Conservation (phyloP, 1,140 invertebrate genomes). For the Panagrolaimus sp. region DNA sequence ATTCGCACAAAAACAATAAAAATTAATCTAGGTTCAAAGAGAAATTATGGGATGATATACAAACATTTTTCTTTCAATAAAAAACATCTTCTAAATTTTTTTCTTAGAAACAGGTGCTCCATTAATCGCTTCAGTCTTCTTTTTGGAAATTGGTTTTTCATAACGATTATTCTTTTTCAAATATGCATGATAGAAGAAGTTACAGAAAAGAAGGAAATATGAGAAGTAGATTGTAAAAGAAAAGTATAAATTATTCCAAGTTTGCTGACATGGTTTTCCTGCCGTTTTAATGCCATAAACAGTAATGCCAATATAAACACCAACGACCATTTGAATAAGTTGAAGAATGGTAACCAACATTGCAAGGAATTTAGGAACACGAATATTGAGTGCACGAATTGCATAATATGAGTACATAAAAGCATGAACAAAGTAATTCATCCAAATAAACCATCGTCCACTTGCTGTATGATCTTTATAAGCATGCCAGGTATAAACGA, state of each 20-base stretch:
- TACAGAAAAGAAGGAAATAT: slow-evolving; percentile 63
- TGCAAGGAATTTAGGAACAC: slow-evolving; percentile 74
- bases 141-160: not conserved
- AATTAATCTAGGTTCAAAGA: no score
- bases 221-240: slow-evolving; percentile 85
- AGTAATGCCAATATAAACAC: slow-evolving; percentile 81
- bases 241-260: slow-evolving; percentile 79
- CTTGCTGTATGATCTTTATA: slow-evolving; percentile 91
- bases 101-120: no score
- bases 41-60: no score
- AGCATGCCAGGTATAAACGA: slow-evolving; percentile 93
- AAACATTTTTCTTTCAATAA: no score
- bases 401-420: slow-evolving; percentile 97
- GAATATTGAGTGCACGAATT: slow-evolving; percentile 75
- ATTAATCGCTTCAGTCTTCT: no score
- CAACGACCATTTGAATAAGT: slow-evolving; percentile 88
- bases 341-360: slow-evolving; percentile 86
- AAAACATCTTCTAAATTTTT: no score
- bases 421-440: slow-evolving; percentile 95
- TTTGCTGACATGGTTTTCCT: slow-evolving; percentile 73
- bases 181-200: slow-evolving; percentile 64
- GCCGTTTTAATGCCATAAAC: slow-evolving; percentile 65
- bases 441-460: slow-evolving; percentile 95
- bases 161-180: slow-evolving; percentile 61
- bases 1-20: no score